Evolutionary conservation across 2,797 vertebrate genomes (phyloP).

Genomic region (Ficedula albicollis): DNA sequence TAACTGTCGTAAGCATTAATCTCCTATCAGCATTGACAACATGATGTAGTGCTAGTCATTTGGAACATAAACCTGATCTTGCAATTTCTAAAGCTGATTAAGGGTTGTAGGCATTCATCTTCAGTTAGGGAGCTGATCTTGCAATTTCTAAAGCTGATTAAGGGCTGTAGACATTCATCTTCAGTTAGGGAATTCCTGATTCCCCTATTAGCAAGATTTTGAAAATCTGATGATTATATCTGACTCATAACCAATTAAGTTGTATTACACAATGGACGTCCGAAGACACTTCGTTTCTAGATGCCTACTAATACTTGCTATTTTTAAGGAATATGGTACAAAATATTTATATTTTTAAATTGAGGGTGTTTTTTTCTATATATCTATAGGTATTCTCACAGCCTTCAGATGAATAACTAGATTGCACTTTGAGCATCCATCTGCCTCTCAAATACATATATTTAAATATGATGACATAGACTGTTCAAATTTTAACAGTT

Average conservation of each 20-base stretch:
- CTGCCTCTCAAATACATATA: not conserved
- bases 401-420: not conserved
- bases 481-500: not conserved
- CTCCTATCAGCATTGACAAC: too few relatives aligned
- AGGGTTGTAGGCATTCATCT: too few relatives aligned
- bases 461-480: not conserved
- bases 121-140: too few relatives aligned
- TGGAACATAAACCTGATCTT: too few relatives aligned
- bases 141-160: not conserved
- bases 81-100: too few relatives aligned
- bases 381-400: not conserved
- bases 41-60: too few relatives aligned
- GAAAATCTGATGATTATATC: not conserved
- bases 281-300: not conserved
- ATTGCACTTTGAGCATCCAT: not conserved
- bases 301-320: not conserved
- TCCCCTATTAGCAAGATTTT: not conserved
- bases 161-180: not conserved
- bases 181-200: not conserved
- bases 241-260: not conserved
- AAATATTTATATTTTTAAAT: not conserved
- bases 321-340: not conserved
- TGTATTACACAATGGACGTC: not conserved
- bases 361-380: fast-evolving
- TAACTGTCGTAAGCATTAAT: too few relatives aligned